Conservation (phyloP, 2,888 invertebrate species). For the Oligia strigilis region DNA sequence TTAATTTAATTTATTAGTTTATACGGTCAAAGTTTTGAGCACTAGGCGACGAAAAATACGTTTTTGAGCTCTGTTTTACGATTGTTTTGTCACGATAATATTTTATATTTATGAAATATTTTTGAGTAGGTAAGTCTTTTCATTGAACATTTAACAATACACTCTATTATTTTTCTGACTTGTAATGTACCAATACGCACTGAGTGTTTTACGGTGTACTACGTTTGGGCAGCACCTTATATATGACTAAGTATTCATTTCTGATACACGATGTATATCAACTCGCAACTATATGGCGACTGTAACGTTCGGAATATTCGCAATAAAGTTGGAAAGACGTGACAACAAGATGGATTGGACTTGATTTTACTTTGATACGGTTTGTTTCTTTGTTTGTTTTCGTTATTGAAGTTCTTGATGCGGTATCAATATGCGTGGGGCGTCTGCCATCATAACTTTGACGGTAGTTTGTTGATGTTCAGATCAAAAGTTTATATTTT, state of each 20-base stretch:
- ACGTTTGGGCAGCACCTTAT: too few relatives aligned
- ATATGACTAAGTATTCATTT: not conserved
- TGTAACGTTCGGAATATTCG: conserved; percentile 30
- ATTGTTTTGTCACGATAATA: too few relatives aligned
- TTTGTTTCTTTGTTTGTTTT: conserved; percentile 45
- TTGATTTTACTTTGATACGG: conserved; percentile 52
- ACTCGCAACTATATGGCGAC: conserved; percentile 25
- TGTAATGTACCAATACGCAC: too few relatives aligned
- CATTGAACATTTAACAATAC: too few relatives aligned
- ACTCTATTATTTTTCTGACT: too few relatives aligned
- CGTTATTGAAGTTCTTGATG: conserved; percentile 21
- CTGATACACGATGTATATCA: not conserved
- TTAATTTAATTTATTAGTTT: too few relatives aligned
- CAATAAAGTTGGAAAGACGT: conserved; percentile 49
- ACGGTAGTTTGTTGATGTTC: not conserved
- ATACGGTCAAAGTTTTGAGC: too few relatives aligned
- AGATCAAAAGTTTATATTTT: not conserved
- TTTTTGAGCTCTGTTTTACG: too few relatives aligned
- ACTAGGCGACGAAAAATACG: too few relatives aligned
- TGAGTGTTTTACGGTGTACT: too few relatives aligned
- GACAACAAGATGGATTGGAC: conserved; percentile 43
- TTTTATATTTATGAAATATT: too few relatives aligned
- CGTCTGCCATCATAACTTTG: conserved; percentile 10
- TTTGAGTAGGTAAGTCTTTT: too few relatives aligned
- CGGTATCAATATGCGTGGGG: conserved; percentile 32